Percentiles rank a stretch among this genome's conserved stretches.
These are phyloP conservation scores for Dusona sp. DNA, from an alignment of 2,888 invertebrate genomes.

Conservation along the genomic window DNA sequence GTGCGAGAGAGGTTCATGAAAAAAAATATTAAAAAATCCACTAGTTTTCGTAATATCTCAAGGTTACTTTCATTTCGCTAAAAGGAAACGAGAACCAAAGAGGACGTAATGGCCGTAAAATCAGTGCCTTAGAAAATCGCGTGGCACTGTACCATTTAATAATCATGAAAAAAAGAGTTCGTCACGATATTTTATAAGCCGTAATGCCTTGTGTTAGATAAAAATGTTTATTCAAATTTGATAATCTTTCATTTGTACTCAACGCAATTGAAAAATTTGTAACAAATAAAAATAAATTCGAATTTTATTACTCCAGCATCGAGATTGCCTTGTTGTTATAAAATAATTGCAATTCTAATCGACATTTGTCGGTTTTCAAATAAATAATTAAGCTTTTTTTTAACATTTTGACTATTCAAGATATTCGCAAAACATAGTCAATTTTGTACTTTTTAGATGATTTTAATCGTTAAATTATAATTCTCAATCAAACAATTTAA, in stretches of 20 bases:
- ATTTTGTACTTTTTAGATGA: too few species aligned
- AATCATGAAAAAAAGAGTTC: conserved; percentile 48
- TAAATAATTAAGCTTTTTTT: background rate
- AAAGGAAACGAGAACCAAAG: conserved; percentile 45
- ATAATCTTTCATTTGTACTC: conserved; percentile 10
- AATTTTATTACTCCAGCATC: background rate
- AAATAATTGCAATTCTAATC: background rate
- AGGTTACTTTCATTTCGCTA: conserved; percentile 28
- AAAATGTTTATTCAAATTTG: conserved; percentile 23
- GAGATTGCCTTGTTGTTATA: background rate
- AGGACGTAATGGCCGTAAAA: conserved; percentile 28
- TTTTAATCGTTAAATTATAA: background rate
- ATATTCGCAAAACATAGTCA: too few species aligned
- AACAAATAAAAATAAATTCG: background rate
- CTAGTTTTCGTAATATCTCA: conserved; percentile 31
- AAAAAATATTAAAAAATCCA: conserved; percentile 23
- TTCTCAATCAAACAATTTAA: background rate
- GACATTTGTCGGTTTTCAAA: background rate
- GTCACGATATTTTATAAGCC: background rate
- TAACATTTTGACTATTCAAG: too few species aligned
- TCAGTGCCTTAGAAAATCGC: conserved; percentile 51
- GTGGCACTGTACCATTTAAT: conserved; percentile 70
- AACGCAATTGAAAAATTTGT: conserved; percentile 17
- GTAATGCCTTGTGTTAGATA: background rate
- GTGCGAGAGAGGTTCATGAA: conserved; percentile 30